These are phyloP conservation scores for Lasioglossum albipes DNA, from an alignment of 1,140 invertebrate species.

Conservation along the genomic window DNA sequence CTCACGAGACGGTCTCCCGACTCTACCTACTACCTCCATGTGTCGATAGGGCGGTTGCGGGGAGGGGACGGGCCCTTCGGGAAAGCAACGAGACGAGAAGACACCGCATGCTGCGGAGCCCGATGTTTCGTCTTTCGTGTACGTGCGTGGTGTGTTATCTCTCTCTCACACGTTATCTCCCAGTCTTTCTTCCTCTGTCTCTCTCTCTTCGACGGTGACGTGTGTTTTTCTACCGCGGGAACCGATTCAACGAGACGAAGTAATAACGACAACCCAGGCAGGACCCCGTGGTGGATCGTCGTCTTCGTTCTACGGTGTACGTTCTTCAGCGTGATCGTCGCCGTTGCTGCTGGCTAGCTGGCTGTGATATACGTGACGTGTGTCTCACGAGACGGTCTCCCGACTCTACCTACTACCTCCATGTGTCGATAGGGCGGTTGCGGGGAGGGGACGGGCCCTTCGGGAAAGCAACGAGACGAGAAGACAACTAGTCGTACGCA, in stretches of 20 bases:
- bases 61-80: slow-evolving; percentile 63
- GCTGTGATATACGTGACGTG: slow-evolving; percentile 51
- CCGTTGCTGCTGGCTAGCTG: slow-evolving; percentile 14
- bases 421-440: slow-evolving; percentile 50
- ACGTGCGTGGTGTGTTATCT: too few species aligned
- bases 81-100: slow-evolving; percentile 63
- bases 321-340: not conserved
- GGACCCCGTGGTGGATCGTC: not conserved
- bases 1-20: slow-evolving; percentile 52
- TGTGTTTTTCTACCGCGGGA: too few species aligned
- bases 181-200: too few species aligned
- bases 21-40: slow-evolving; percentile 48
- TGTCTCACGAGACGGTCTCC: slow-evolving; percentile 56
- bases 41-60: slow-evolving; percentile 54
- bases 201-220: too few species aligned
- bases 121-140: too few species aligned
- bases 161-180: too few species aligned
- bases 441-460: slow-evolving; percentile 62
- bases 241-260: too few species aligned
- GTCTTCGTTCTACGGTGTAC: not conserved
- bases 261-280: too few species aligned
- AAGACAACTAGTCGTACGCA: slow-evolving; percentile 73
- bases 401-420: slow-evolving; percentile 49
- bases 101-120: slow-evolving; percentile 16
- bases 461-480: slow-evolving; percentile 62